Evolutionary conservation across 2,888 invertebrate species (phyloP).

Genomic region (Dryococelus australis): DNA sequence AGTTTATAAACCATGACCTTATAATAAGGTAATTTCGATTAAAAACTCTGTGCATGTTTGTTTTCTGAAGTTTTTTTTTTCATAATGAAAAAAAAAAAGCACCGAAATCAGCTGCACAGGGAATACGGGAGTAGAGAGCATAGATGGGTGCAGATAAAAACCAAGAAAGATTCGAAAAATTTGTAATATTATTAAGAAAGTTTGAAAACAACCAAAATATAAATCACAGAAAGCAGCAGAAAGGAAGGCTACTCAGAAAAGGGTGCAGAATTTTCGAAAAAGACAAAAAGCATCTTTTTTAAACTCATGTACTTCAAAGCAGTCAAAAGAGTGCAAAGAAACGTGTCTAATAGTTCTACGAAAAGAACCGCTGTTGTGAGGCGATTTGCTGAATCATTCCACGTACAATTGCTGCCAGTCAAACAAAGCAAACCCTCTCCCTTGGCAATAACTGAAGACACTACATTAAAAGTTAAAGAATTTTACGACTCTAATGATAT

Average conservation of each 20-base stretch:
- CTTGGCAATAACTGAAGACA: neutral
- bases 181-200: neutral
- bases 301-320: neutral
- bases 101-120: neutral
- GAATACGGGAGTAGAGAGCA: neutral
- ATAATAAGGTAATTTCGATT: neutral
- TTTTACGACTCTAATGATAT: neutral
- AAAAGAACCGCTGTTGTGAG: neutral
- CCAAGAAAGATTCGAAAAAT: neutral
- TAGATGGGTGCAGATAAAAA: neutral
- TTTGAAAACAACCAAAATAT: neutral
- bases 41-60: neutral
- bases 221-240: constrained; percentile 6
- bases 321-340: neutral
- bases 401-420: neutral
- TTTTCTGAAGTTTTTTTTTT: neutral
- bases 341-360: neutral
- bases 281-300: neutral
- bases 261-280: neutral
- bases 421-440: neutral
- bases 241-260: neutral
- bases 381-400: neutral
- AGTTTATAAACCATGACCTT: neutral
- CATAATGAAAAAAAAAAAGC: neutral
- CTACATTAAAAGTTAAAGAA: neutral